A percentile compares a stretch with the other conserved stretches of the same genome.
phyloP scores from a whole-genome alignment of 2,797 vertebrate species.

The Spinus olivaceus region DNA sequence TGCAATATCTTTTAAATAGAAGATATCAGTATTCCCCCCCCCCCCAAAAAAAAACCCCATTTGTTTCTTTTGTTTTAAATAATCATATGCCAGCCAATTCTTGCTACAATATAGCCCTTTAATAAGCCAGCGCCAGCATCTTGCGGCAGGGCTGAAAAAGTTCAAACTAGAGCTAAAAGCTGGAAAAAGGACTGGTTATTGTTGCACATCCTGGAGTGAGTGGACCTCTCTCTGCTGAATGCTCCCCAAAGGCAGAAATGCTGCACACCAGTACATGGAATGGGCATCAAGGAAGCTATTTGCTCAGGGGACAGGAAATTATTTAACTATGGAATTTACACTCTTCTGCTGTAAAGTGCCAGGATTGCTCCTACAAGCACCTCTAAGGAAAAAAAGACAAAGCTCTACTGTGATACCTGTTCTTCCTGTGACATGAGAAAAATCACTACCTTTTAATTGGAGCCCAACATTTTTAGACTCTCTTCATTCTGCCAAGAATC shows the following conservation, averaged over 20 bases:
- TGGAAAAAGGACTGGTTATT: not conserved
- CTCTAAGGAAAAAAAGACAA: not conserved
- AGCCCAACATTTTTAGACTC: not conserved
- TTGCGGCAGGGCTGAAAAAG: not conserved
- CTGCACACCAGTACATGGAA: not conserved
- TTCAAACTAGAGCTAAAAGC: not conserved
- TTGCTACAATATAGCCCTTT: not conserved
- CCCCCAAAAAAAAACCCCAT: too few species aligned
- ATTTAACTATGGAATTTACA: not conserved
- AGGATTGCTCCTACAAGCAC: not conserved
- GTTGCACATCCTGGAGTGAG: not conserved
- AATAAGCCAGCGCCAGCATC: not conserved
- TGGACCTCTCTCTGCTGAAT: not conserved
- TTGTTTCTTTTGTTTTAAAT: not conserved
- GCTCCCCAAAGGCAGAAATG: not conserved
- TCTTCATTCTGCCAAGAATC: not conserved
- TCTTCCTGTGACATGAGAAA: not conserved
- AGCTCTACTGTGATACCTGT: accelerated
- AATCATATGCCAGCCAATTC: not conserved
- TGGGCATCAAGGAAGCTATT: not conserved
- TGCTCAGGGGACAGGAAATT: not conserved
- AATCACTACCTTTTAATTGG: not conserved
- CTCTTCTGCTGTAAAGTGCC: not conserved
- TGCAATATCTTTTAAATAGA: not conserved
- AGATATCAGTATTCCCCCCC: not conserved